phyloP scores from a whole-genome alignment of 2,888 invertebrate genomes.

The Cephus pulcher region DNA sequence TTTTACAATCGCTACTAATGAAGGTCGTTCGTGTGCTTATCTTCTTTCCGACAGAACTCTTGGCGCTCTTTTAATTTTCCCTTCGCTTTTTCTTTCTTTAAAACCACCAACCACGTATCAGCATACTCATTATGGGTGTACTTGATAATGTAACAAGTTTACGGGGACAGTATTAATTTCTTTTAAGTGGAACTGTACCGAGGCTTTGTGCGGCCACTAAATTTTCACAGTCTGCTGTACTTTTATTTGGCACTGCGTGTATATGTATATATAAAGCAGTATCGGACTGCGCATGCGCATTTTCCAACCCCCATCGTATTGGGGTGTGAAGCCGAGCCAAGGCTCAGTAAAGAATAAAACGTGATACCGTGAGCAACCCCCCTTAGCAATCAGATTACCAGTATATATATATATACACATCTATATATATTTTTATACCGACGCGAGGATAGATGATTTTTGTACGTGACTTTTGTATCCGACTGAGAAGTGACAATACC shows the following conservation, averaged over 20 bases:
- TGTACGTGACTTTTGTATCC: constrained; percentile 1
- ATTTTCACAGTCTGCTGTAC: constrained; percentile 5
- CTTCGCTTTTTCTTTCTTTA: not conserved
- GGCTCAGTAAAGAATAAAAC: constrained; percentile 47
- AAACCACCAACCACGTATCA: not conserved
- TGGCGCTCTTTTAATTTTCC: not conserved
- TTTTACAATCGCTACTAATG: not conserved
- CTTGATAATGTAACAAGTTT: not conserved
- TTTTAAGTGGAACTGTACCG: not conserved
- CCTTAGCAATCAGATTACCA: constrained; percentile 9
- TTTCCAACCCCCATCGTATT: constrained; percentile 18
- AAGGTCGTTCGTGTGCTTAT: not conserved
- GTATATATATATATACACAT: not conserved
- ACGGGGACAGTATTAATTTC: not conserved
- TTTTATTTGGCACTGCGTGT: not conserved
- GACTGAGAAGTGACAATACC: constrained; percentile 7
- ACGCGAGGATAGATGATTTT: constrained; percentile 2
- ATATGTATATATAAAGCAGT: not conserved
- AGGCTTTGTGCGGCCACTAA: not conserved
- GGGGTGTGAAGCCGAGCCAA: constrained; percentile 45
- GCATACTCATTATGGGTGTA: not conserved
- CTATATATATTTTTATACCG: constrained; percentile 1
- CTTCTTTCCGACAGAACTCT: not conserved
- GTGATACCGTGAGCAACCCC: constrained; percentile 34
- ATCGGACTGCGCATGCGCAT: constrained; percentile 36